These are phyloP conservation scores for Caerostris extrusa DNA, from an alignment of 1,140 invertebrate species.

Conservation along the genomic window DNA sequence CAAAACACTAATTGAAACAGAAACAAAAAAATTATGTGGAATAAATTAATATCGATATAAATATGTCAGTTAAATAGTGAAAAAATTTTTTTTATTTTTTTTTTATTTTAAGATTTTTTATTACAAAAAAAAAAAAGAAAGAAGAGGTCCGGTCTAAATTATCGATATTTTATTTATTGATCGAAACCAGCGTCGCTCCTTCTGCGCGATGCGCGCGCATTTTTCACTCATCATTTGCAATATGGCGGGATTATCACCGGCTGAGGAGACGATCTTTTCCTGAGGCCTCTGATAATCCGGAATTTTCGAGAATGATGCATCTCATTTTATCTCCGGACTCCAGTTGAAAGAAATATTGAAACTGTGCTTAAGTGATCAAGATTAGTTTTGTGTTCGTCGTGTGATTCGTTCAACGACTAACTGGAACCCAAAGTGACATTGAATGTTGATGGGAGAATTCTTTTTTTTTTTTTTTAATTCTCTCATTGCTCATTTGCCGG, in stretches of 20 bases:
- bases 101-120: not conserved
- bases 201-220: constrained; percentile 23
- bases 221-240: constrained; percentile 62
- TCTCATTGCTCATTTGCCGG: constrained; percentile 35
- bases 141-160: not conserved
- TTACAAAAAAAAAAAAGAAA: not conserved
- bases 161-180: constrained; percentile 38
- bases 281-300: constrained; percentile 29
- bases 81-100: not conserved
- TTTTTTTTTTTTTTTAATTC: constrained; percentile 45
- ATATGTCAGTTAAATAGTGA: not conserved
- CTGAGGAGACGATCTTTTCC: constrained; percentile 2
- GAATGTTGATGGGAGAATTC: constrained; percentile 36
- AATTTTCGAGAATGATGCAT: not conserved
- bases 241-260: constrained; percentile 71
- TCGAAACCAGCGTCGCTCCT: constrained; percentile 35
- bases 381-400: not conserved
- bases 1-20: too few species aligned
- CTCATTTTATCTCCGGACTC: not conserved
- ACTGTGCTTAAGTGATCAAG: not conserved
- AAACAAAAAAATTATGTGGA: not conserved
- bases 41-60: not conserved
- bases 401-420: not conserved
- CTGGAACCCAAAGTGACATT: constrained; percentile 67
- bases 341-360: not conserved